Percentiles rank a stretch among this genome's conserved stretches.
These are phyloP conservation scores for Centropus unirufus DNA, from an alignment of 2,113 vertebrate species.

Conservation along the genomic window DNA sequence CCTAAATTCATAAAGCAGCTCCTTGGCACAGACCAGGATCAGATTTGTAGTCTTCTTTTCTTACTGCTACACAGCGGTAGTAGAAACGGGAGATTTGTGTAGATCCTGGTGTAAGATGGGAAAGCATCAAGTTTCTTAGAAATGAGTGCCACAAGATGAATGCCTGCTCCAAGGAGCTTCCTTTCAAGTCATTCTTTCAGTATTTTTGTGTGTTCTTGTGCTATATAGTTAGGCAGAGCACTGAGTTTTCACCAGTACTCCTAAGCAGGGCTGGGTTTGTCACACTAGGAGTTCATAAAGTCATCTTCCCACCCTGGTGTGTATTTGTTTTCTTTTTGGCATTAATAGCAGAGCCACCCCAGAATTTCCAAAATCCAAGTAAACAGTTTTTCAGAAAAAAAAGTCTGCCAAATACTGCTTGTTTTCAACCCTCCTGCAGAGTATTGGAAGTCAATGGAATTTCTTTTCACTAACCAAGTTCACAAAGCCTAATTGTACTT, in stretches of 20 bases:
- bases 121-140: neutral
- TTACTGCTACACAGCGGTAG: neutral
- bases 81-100: neutral
- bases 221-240: neutral
- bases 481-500: neutral
- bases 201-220: neutral
- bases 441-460: neutral
- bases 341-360: neutral
- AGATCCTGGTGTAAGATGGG: neutral
- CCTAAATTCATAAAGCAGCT: neutral
- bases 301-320: neutral
- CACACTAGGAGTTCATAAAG: neutral
- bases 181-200: neutral
- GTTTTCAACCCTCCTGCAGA: constrained; percentile 1
- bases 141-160: neutral
- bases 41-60: neutral
- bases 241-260: neutral
- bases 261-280: neutral
- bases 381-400: neutral
- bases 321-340: neutral
- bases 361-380: constrained; percentile 5
- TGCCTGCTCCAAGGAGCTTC: constrained; percentile 1
- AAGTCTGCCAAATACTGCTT: neutral
- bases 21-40: neutral
- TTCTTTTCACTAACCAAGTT: neutral